Base-by-base conservation (phyloP, 2,797 vertebrate genomes). In the Adelosebastes latens region DNA sequence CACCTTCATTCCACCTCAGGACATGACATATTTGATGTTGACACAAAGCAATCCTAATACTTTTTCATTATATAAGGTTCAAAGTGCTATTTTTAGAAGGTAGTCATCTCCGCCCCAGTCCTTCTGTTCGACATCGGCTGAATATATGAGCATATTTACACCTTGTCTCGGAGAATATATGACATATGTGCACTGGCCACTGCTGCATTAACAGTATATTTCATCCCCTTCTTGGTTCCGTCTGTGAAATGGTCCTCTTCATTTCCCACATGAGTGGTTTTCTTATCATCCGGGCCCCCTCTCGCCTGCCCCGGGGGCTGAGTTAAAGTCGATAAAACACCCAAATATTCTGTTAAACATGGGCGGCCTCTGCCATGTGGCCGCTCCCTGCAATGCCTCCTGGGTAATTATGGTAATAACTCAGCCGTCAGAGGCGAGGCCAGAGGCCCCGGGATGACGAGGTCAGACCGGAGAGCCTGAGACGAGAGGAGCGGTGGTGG, bases 201-300 rank as follows among this genome's bases (percentile, higher is more conserved):
- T 81, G 84, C 91, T 88, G 91, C 88, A 85, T 92, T 93, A 92
- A 91, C 85, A 82, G 71, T 87, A 91, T 93, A 95, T 92, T 94
- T 93, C 94, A 92, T 90, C 86, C 67, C 69, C 85, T 72, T 90
- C 90, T 88, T 93, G 74, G 88, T 94, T 95, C 95, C 89, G 93
- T 96, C 94, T 96, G 92, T 90, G 95, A 94, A 95, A 95, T 88
- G 93, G 75, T 91, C 79, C 80, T 81, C 91, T 96, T 97, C 96
- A 97, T 98, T 97, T 97, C 96, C 95, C 97, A 97, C 96, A 96
- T 96, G 95, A 97, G 93, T 96, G 96, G 92, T 94, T 97, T 97
- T 97, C 95, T 95, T 95, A 95, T 96, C 95, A 94, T 79, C 85
- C 49, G 13, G 68, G 72, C 39, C 77, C 83, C 87, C 79, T 84